Base-by-base conservation (phyloP, 2,797 vertebrate species). In the Adrianichthys oophorus region DNA sequence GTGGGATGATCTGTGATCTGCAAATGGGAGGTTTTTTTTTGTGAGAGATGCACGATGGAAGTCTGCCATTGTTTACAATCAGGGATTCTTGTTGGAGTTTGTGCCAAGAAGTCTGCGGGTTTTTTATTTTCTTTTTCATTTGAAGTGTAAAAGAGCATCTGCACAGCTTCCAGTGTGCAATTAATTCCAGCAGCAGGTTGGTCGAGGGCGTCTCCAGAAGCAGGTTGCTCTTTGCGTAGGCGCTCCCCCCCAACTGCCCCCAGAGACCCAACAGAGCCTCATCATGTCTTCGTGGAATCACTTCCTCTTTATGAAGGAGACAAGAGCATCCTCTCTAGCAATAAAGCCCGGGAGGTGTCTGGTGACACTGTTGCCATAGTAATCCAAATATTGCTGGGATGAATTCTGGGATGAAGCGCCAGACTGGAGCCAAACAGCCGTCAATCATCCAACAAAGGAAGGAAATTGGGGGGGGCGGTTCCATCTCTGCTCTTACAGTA, bases 181-280 rank as follows among this genome's bases (percentile, higher is more conserved):
- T 92, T 90, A 92, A 91, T 84, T 89, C 77, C 64, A 86, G 85
- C 80, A 80, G 79, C 82, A 80, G 79, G 76, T 80, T 81, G 71
- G 62, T 64, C 68, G 71, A 82, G 75, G 79, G 74, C 50, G 67
- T 83, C 80, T 77, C 63, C 65, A 66, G 47, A 45, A 62, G 84
- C 83, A 86, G 75, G 80, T 73, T 78, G 74, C 64, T 73, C 52
- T 57, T 48, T 63, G 74, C 55, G 64, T 79, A 76, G 82, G 78
- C 61, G 19, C 85, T 10, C 10, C 29, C 29, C 10, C 8, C 29
- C 32, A 10, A 10, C 10, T 10, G 10, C 10, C 86, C 85, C 90
- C 21, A n/a, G 86, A 74, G 88, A 88, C 66, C 70, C 46, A 19
- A 45, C 52, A 52, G 61, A 70, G 80, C 72, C 73, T 70, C 74